These are phyloP conservation scores for Gallinago stenura DNA, from an alignment of 2,797 vertebrate species.

Conservation along the genomic window DNA sequence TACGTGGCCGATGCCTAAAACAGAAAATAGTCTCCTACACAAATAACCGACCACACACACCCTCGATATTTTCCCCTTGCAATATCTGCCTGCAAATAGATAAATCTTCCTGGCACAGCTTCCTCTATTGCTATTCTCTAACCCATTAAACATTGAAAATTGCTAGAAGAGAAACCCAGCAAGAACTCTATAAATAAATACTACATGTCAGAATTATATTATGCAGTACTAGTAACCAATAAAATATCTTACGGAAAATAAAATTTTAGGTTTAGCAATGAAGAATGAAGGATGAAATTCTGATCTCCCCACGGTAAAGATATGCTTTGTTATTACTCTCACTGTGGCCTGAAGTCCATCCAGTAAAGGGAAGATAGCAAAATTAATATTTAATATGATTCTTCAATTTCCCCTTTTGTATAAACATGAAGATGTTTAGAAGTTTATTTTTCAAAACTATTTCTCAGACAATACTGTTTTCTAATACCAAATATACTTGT, in stretches of 20 bases:
- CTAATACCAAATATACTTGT: not conserved
- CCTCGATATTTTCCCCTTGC: not conserved
- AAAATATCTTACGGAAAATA: not conserved
- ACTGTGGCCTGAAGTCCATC: not conserved
- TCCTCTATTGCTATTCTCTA: not conserved
- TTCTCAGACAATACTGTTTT: not conserved
- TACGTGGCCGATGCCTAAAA: not conserved
- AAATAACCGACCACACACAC: not conserved
- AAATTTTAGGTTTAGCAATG: not conserved
- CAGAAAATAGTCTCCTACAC: not conserved
- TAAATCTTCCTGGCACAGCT: not conserved
- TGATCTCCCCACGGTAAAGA: not conserved
- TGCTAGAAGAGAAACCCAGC: not conserved
- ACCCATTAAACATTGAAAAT: not conserved
- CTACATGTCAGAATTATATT: not conserved
- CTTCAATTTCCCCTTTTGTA: not conserved
- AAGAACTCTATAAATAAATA: not conserved
- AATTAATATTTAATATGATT: not conserved
- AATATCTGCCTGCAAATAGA: not conserved
- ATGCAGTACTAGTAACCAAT: not conserved
- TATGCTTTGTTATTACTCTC: not conserved
- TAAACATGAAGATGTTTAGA: not conserved
- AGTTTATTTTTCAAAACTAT: not conserved
- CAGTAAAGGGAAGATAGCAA: not conserved
- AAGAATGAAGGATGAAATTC: not conserved